phyloP scores from a whole-genome alignment of 2,113 vertebrate species.

The Centropristis striata region DNA sequence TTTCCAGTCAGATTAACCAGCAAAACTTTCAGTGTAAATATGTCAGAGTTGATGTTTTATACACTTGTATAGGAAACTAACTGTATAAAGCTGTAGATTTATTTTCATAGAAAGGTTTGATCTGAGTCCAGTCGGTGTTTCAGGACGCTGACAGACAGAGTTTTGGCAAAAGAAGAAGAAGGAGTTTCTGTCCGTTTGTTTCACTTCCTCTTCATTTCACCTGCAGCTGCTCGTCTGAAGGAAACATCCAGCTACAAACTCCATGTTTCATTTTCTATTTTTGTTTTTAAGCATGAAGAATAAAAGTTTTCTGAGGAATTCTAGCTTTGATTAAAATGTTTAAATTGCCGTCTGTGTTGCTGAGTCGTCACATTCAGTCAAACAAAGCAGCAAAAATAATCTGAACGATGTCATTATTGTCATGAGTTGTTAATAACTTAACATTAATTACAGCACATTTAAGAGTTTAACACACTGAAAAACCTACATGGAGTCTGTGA shows the following conservation, averaged over 20 bases:
- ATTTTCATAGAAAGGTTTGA: slow-evolving; percentile 50
- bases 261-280: neutral
- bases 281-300: slow-evolving; percentile 14
- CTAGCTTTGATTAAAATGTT: slow-evolving; percentile 42
- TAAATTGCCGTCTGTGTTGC: neutral
- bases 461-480: too few relatives aligned
- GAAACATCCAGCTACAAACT: neutral
- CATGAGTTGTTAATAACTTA: too few relatives aligned
- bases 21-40: slow-evolving; percentile 42
- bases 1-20: neutral
- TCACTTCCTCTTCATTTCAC: neutral
- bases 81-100: slow-evolving; percentile 60
- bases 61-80: slow-evolving; percentile 44
- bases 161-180: neutral
- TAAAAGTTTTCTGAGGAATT: slow-evolving; percentile 19
- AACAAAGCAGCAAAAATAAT: too few relatives aligned
- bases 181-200: slow-evolving; percentile 2
- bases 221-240: neutral
- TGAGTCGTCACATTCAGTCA: neutral
- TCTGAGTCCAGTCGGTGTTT: neutral
- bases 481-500: too few relatives aligned
- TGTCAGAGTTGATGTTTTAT: slow-evolving; percentile 52
- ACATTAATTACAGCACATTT: too few relatives aligned
- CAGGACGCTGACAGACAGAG: neutral
- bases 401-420: too few relatives aligned